A percentile compares a stretch with the other conserved stretches of the same genome.
Conservation (phyloP, 2,113 vertebrate species). For the Paracanthobrama guichenoti region DNA sequence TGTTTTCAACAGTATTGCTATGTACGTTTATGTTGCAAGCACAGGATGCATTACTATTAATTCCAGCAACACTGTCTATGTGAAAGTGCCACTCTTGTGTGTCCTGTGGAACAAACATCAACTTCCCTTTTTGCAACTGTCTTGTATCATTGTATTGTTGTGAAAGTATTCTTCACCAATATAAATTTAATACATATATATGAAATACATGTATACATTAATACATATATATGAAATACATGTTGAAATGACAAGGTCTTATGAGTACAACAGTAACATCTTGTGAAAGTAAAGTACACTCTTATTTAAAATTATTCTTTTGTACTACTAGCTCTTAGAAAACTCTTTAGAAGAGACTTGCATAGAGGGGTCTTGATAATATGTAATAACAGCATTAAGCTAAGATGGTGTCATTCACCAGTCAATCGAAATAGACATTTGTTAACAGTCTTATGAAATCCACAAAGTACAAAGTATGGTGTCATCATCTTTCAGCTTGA, state of each 20-base stretch:
- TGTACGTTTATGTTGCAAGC: neutral
- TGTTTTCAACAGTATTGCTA: neutral
- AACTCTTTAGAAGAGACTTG: neutral
- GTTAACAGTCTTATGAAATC: neutral
- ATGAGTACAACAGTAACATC: neutral
- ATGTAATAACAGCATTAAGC: neutral
- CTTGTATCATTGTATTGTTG: neutral
- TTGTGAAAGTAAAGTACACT: neutral
- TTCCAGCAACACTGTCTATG: neutral
- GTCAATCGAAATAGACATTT: neutral
- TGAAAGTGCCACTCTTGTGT: neutral
- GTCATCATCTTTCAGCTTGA: neutral
- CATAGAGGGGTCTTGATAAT: neutral
- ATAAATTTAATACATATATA: too few relatives aligned
- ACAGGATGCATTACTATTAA: neutral
- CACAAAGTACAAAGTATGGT: neutral
- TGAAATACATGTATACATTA: neutral
- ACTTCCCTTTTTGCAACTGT: neutral
- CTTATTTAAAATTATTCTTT: neutral
- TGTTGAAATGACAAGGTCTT: constrained; percentile 4
- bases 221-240: neutral
- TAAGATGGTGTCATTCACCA: neutral
- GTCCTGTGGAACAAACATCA: neutral
- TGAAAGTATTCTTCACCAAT: neutral
- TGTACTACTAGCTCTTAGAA: neutral